phyloP scores from a whole-genome alignment of 2,113 vertebrate genomes.

The Cinclus mexicanus region DNA sequence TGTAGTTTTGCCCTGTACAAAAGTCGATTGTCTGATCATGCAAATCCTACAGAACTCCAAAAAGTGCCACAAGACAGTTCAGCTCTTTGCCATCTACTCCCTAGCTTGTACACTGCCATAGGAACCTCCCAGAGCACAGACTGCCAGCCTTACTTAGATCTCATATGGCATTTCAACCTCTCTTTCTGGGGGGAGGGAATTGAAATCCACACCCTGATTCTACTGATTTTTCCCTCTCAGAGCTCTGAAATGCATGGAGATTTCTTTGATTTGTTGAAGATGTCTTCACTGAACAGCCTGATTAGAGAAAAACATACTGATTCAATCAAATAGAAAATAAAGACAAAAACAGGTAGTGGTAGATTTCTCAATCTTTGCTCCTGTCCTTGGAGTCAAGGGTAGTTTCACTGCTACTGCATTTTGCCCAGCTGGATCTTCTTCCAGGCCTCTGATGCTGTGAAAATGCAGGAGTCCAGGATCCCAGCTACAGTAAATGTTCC shows the following conservation, averaged over 20 bases:
- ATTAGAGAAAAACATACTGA: constrained; percentile 55
- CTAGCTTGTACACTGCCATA: neutral
- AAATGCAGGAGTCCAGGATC: constrained; percentile 98
- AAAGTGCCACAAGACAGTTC: constrained; percentile 47
- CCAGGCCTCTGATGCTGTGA: constrained; percentile 98
- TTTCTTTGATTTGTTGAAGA: constrained; percentile 54
- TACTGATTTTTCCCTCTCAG: constrained; percentile 11
- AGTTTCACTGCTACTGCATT: constrained; percentile 78
- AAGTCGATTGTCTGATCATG: constrained; percentile 68
- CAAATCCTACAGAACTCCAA: constrained; percentile 59
- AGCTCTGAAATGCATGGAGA: constrained; percentile 49
- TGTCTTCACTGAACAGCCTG: constrained; percentile 32
- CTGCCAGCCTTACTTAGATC: neutral
- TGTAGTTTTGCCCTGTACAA: constrained; percentile 26
- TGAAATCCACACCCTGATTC: neutral
- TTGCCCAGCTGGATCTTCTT: constrained; percentile 99
- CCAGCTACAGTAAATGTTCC: constrained; percentile 98
- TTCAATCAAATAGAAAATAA: constrained; percentile 64
- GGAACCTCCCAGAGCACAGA: neutral
- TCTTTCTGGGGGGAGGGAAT: neutral
- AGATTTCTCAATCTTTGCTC: constrained; percentile 39
- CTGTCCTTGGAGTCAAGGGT: constrained; percentile 7
- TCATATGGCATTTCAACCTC: neutral
- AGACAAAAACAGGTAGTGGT: constrained; percentile 56
- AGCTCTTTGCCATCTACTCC: constrained; percentile 15